phyloP scores from a whole-genome alignment of 35 echinoderm and acorn worm genomes.

The Ptychodera flava region DNA sequence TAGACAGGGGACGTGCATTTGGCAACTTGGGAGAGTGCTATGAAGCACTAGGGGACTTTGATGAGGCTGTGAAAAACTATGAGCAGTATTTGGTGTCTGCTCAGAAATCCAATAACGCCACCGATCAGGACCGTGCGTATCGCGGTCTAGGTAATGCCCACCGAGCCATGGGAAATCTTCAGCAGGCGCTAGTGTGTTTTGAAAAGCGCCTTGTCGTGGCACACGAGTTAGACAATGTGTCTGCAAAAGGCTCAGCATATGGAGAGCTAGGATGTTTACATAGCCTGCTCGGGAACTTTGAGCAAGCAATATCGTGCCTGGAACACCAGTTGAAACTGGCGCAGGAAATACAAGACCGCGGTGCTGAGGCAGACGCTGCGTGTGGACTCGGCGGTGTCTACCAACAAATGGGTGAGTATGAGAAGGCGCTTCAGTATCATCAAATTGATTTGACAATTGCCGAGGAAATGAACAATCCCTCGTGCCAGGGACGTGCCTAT shows the following conservation, averaged over 20 bases:
- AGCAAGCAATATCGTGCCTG: slow-evolving; percentile 93
- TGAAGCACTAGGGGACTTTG: slow-evolving; percentile 83
- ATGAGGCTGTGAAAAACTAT: slow-evolving; percentile 89
- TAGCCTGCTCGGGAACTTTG: slow-evolving; percentile 97
- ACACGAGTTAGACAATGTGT: slow-evolving; percentile 71
- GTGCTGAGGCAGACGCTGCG: slow-evolving; percentile 78
- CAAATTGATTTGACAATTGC: slow-evolving; percentile 84
- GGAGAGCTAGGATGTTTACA: slow-evolving; percentile 94
- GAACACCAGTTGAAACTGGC: slow-evolving; percentile 82
- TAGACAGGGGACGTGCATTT: slow-evolving; percentile 79
- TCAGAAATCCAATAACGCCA: slow-evolving; percentile 68
- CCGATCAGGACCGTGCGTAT: slow-evolving; percentile 84
- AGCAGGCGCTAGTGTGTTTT: slow-evolving; percentile 94
- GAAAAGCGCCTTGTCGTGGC: slow-evolving; percentile 88
- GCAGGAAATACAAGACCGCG: slow-evolving; percentile 68
- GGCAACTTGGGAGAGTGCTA: slow-evolving; percentile 93
- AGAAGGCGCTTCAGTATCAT: slow-evolving; percentile 89
- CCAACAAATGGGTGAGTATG: slow-evolving; percentile 88
- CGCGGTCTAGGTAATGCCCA: slow-evolving; percentile 90
- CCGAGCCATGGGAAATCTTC: slow-evolving; percentile 73
- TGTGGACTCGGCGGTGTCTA: slow-evolving; percentile 93
- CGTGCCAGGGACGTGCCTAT: slow-evolving; percentile 90
- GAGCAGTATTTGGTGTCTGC: slow-evolving; percentile 79
- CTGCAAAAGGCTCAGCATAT: slow-evolving; percentile 79
- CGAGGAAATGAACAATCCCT: slow-evolving; percentile 71